Conservation (phyloP, 1,140 invertebrate species). For the Micrasema minimum region DNA sequence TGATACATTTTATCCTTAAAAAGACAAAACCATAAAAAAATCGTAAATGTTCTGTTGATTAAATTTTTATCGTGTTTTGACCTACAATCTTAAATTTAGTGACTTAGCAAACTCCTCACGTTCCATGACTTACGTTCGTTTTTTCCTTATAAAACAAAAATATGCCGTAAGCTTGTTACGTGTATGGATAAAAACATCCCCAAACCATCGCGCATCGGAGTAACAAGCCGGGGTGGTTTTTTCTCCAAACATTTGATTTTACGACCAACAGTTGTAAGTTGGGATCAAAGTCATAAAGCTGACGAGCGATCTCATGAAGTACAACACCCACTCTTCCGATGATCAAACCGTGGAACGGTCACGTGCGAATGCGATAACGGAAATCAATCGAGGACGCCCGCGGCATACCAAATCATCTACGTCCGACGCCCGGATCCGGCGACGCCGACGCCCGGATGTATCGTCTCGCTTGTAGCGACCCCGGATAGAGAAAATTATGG, state of each 20-base stretch:
- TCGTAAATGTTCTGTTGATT: too few species aligned
- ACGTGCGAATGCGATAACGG: conserved; percentile 51
- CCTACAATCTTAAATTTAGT: too few species aligned
- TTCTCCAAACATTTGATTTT: conserved; percentile 23
- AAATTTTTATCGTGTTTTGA: too few species aligned
- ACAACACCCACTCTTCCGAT: conserved; percentile 15
- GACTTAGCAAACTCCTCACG: too few species aligned
- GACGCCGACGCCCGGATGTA: conserved; percentile 1
- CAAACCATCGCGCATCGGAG: too few species aligned
- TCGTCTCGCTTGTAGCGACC: conserved; percentile 2
- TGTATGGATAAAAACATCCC: conserved; percentile 11
- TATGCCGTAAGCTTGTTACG: conserved; percentile 6
- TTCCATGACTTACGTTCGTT: too few species aligned
- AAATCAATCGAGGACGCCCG: conserved; percentile 51
- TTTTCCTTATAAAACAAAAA: too few species aligned
- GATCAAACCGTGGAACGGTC: conserved; percentile 44
- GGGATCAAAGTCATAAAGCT: conserved; percentile 32
- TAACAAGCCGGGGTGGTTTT: conserved; percentile 20
- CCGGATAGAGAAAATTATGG: conserved; percentile 6
- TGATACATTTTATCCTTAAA: too few species aligned
- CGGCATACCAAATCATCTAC: conserved; percentile 22
- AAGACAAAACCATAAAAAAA: too few species aligned
- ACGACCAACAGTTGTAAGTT: conserved; percentile 30
- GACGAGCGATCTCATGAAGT: conserved; percentile 27
- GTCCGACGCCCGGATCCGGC: conserved; percentile 3